Evolutionary conservation across 2,797 vertebrate genomes (phyloP), one percentile per base, ranked within the genome.

Genomic region (Pipistrellus kuhlii): DNA sequence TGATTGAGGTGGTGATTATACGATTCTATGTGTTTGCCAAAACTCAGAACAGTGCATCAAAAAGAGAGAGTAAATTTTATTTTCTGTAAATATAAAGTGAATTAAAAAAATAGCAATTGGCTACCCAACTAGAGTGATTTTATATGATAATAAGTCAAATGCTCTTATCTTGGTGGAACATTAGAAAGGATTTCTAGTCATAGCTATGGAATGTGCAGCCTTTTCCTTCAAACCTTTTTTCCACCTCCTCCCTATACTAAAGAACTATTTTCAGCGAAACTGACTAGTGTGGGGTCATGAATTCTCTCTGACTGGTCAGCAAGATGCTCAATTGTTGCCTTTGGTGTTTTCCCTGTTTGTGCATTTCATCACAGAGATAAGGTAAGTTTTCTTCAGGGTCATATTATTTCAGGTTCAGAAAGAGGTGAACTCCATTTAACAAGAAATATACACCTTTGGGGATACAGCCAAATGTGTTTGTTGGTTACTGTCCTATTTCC

Each of bases 401-500:
- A 30, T 57, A 20, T 41, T 85, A 20, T 86, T 59, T 90, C 8
- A 7, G 88, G 73, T 86, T 90, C 57, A 82, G 89, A 90, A 93
- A 59, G 81, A 94, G 51, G 89, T 95, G 76, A 95, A 93, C 13
- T 78, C 46, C 11, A 25, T 71, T 78, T 85, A 82, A 85, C 66
- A 5, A 21, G 17, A 35, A 38, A 75, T 41, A 53, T 53, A 35
- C 41, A 35, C 41, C 30, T 83, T 35, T 46, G 81, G 57, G 21
- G 13, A 48, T 81, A 55, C 10, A 87, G 46, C 21, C n/a, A 76
- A 75, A 41, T 23, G 23, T 32, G 30, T 77, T 92, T 78, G 27
- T 55, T 72, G 25, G 35, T 82, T 75, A 68, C 10, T 3, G 35
- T 41, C 18, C 84, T 72, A 17, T 73, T 87, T 95, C 64, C 62